A percentile compares a stretch with the other conserved stretches of the same genome.
Evolutionary conservation across 2,888 invertebrate species (phyloP).

Genomic region (Cistogaster globosa): DNA sequence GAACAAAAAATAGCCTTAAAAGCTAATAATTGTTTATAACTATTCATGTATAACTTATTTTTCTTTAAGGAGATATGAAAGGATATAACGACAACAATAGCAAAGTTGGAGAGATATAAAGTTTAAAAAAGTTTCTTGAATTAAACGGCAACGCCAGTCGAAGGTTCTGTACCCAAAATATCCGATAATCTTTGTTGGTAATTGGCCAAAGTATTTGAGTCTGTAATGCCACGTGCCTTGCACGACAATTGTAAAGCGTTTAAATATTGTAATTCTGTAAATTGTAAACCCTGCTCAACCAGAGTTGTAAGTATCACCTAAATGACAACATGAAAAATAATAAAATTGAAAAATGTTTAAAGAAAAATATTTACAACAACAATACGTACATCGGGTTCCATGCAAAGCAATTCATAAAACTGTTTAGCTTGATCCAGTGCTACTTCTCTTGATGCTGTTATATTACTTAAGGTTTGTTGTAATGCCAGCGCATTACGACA

Average conservation of each 20-base stretch:
- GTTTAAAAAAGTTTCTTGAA: background rate
- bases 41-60: constrained; percentile 21
- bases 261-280: constrained; percentile 93
- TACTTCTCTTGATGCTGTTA: constrained; percentile 91
- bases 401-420: constrained; percentile 93
- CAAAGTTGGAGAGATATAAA: background rate
- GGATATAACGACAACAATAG: constrained; percentile 18
- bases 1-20: constrained; percentile 66
- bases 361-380: background rate
- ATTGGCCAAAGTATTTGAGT: constrained; percentile 85
- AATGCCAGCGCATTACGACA: constrained; percentile 92
- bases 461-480: constrained; percentile 93
- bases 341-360: background rate
- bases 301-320: constrained; percentile 93
- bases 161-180: constrained; percentile 88
- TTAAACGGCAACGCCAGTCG: constrained; percentile 91
- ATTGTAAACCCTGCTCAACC: constrained; percentile 93
- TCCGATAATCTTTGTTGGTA: constrained; percentile 92
- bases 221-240: constrained; percentile 85
- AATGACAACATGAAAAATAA: constrained; percentile 62
- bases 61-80: constrained; percentile 40
- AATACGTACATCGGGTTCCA: constrained; percentile 89
- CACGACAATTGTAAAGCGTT: constrained; percentile 92
- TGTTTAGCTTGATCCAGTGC: constrained; percentile 94
- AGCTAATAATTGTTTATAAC: constrained; percentile 38